Conservation (phyloP, 92 coral and sea anemone species). For the Virgularia gustaviana region DNA sequence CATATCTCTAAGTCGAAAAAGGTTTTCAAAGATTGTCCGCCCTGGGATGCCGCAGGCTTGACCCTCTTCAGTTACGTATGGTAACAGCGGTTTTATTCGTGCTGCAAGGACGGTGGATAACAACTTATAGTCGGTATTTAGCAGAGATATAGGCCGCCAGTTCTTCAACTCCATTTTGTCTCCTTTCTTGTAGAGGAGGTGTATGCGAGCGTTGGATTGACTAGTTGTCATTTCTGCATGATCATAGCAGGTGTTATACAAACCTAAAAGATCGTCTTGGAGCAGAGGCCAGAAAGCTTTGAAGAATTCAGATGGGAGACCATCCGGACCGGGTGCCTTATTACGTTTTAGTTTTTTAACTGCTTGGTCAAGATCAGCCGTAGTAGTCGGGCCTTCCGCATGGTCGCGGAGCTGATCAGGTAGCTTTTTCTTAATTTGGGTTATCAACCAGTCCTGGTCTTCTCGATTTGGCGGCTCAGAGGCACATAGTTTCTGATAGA, state of each 20-base stretch:
- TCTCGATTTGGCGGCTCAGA: constrained; percentile 8
- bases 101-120: constrained; percentile 8
- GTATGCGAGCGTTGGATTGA: background rate
- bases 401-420: background rate
- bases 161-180: background rate
- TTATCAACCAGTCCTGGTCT: constrained; percentile 27
- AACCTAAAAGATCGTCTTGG: background rate
- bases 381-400: background rate
- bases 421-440: background rate
- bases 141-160: background rate
- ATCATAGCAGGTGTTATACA: background rate
- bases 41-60: constrained; percentile 28
- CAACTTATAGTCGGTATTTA: constrained; percentile 1
- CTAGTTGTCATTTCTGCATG: background rate
- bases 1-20: background rate
- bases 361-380: background rate
- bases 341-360: background rate
- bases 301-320: constrained; percentile 3
- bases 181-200: background rate
- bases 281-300: background rate
- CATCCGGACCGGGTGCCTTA: constrained; percentile 11
- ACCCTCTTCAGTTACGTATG: background rate
- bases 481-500: constrained; percentile 8
- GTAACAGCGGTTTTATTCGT: constrained; percentile 10
- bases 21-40: constrained; percentile 23